These are phyloP conservation scores for Pomphorhynchus laevis DNA, from an alignment of 1,140 invertebrate species.

Conservation along the genomic window DNA sequence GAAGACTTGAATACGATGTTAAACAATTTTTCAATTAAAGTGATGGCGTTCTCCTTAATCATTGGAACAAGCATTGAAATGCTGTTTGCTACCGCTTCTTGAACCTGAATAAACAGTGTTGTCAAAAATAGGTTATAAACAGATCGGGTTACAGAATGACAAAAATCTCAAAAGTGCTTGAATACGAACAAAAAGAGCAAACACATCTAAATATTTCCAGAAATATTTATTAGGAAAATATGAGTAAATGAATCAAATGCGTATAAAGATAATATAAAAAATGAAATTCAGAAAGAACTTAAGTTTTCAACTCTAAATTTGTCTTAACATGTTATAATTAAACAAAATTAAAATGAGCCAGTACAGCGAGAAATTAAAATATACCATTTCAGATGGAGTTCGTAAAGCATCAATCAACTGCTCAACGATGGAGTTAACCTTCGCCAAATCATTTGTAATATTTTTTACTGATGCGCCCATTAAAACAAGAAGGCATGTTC, in stretches of 20 bases:
- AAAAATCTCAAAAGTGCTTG: background rate
- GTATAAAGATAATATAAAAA: background rate
- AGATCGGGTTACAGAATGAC: background rate
- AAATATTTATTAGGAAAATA: background rate
- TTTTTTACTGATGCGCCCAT: conserved; percentile 78
- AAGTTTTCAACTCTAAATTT: background rate
- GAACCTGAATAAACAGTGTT: conserved; percentile 29
- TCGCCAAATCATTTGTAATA: conserved; percentile 52
- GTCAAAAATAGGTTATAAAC: background rate
- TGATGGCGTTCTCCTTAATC: conserved; percentile 49
- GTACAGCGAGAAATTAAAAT: background rate
- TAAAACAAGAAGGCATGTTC: conserved; percentile 69
- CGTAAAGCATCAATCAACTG: conserved; percentile 54
- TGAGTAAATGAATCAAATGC: background rate
- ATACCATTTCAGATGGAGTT: conserved; percentile 63
- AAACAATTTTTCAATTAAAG: conserved; percentile 48
- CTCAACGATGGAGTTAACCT: conserved; percentile 54
- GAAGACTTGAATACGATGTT: conserved; percentile 44
- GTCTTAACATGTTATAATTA: background rate
- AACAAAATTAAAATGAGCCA: too few species aligned
- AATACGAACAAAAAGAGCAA: background rate
- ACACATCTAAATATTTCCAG: background rate
- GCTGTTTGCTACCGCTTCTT: conserved; percentile 84
- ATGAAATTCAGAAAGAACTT: background rate
- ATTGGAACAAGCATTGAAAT: conserved; percentile 58